Evolutionary conservation across 2,888 invertebrate species (phyloP), one percentile per base, ranked within the genome.

Genomic region (Thecophora atra): DNA sequence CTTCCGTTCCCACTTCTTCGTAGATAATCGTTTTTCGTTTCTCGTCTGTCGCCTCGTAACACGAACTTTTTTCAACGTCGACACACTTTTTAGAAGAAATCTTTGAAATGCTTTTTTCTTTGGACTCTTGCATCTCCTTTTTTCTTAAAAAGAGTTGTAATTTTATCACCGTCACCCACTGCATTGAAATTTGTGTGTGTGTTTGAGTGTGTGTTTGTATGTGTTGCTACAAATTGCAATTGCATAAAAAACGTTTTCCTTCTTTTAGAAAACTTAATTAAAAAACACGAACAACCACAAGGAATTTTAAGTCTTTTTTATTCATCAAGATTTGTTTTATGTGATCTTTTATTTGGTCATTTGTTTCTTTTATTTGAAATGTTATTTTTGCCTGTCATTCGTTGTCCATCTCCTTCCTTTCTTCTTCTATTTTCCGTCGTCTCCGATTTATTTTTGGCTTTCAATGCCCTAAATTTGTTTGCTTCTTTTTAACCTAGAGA

Each of bases 91-190:
- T 17, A 47, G 37, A n/a, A 58, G 42, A 44, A 58, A 42, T 56
- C 44, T 54, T 56, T 56, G 7, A 58, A 56, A 68, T 68, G 42
- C 21, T 42, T 44, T 56, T 42, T 19, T 13, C 42, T 44, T 63
- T 15, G 17, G n/a, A 47, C 15, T 15, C 1, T 47, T 47, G 47
- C 15, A n/a, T 47, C 17, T 47, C 15, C 13, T 24, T 42, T 42
- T 42, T 37, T 37, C 37, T 8, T 37, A 8, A 8, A 28, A 19
- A 17, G 15, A 28, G 37, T 26, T 67, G 56, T 67, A 67, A 67
- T 67, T 67, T 54, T 67, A 67, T 66, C 51, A 47, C 54, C 66
- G 66, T 66, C 66, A 52, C 51, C 54, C 54, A 54, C 54, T 21
- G 19, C 21, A 1, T 19, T n/a, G n/a, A n/a, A 19, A 2, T 54